A percentile compares a stretch with the other conserved stretches of the same genome.
phyloP scores from a whole-genome alignment of 2,113 vertebrate species.

The Heterochromis multidens region DNA sequence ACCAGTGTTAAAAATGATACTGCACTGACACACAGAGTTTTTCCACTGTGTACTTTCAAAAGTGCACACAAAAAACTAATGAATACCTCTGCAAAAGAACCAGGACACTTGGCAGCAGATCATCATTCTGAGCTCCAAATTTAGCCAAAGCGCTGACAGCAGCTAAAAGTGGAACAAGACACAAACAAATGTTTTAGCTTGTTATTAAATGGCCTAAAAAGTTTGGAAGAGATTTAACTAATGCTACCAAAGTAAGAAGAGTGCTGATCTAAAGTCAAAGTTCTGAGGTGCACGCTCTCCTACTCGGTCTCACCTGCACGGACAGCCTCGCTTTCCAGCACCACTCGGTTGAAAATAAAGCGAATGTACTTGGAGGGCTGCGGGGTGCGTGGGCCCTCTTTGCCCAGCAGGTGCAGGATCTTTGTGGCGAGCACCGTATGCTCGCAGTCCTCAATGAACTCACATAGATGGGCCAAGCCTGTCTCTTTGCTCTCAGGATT shows the following conservation, averaged over 20 bases:
- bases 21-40: not conserved
- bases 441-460: constrained; percentile 99
- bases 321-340: constrained; percentile 95
- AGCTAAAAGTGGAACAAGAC: constrained; percentile 66
- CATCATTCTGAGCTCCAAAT: constrained; percentile 97
- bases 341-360: constrained; percentile 98
- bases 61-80: not conserved
- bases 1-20: not conserved
- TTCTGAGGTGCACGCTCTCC: too few relatives aligned
- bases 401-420: constrained; percentile 94
- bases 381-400: constrained; percentile 90
- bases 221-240: not conserved
- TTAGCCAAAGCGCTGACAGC: constrained; percentile 96
- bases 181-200: not conserved
- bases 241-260: not conserved
- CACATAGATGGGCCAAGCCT: constrained; percentile 93
- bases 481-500: constrained; percentile 95
- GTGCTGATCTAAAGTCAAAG: not conserved
- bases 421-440: constrained; percentile 96
- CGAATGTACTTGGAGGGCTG: constrained; percentile 96
- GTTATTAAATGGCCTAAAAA: not conserved
- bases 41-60: not conserved
- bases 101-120: constrained; percentile 91
- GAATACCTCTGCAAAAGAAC: constrained; percentile 93
- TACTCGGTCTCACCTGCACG: constrained; percentile 83